Percentiles rank a stretch among this genome's conserved stretches.
phyloP scores from a whole-genome alignment of 1,140 invertebrate genomes.

The Linepithema humile region DNA sequence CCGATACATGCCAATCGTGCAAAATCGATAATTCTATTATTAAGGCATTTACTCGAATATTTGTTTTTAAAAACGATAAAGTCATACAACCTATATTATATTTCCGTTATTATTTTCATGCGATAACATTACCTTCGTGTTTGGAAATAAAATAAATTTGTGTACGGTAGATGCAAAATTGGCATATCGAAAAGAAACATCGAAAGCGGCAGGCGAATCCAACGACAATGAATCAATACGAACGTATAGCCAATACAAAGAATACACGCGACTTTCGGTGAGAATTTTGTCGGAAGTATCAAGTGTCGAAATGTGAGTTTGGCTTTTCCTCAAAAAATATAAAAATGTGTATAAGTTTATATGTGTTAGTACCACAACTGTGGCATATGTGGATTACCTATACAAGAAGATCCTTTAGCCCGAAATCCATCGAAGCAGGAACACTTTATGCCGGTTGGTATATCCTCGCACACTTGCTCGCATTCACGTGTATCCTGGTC shows the following conservation, averaged over 20 bases:
- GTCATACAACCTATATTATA: neutral
- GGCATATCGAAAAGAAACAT: neutral
- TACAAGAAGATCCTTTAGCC: slow-evolving; percentile 83
- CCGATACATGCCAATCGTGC: neutral
- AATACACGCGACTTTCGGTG: slow-evolving; percentile 2
- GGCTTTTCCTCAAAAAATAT: neutral
- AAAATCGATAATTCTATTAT: slow-evolving; percentile 16
- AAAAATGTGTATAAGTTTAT: neutral
- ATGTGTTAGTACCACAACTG: neutral
- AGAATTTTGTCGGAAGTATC: slow-evolving; percentile 11
- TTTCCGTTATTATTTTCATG: neutral
- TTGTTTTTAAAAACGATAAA: neutral
- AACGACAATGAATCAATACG: slow-evolving; percentile 14
- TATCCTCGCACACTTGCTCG: slow-evolving; percentile 83
- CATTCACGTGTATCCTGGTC: slow-evolving; percentile 79
- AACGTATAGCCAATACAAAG: neutral
- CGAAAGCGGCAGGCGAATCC: neutral
- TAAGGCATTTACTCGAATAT: neutral
- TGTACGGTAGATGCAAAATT: neutral
- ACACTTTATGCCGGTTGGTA: slow-evolving; percentile 79
- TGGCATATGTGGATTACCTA: slow-evolving; percentile 71
- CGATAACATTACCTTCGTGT: neutral
- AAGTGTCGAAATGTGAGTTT: slow-evolving; percentile 1
- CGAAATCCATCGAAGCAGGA: slow-evolving; percentile 83
- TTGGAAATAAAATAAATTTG: neutral